A percentile compares a stretch with the other conserved stretches of the same genome.
These are phyloP conservation scores for Artemisiospiza belli DNA, from an alignment of 2,113 vertebrate species.

Conservation along the genomic window DNA sequence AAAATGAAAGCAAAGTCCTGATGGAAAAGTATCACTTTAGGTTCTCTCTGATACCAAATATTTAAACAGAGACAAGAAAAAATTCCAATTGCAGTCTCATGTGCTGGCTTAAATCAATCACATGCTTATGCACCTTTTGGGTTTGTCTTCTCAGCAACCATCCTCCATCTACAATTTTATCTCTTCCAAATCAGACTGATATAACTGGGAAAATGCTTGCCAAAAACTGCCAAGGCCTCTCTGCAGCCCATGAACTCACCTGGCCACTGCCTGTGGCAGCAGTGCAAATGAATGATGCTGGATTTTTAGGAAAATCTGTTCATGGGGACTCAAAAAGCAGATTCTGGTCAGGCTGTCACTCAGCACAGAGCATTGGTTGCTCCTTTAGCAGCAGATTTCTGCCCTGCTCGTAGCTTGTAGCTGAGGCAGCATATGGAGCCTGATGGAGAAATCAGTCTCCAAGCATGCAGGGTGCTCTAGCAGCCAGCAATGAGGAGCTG, in stretches of 20 bases:
- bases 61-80: neutral
- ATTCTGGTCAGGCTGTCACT: neutral
- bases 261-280: neutral
- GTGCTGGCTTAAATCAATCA: neutral
- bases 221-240: neutral
- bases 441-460: conserved; percentile 21
- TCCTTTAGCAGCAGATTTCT: neutral
- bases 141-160: neutral
- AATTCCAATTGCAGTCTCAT: neutral
- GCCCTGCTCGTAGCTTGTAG: neutral
- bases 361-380: neutral
- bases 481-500: neutral
- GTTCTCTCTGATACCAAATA: neutral
- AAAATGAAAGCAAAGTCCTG: neutral
- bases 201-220: accelerated
- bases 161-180: neutral
- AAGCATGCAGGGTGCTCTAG: conserved; percentile 16
- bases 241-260: neutral
- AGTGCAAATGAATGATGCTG: neutral
- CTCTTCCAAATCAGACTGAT: neutral
- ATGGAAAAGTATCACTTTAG: neutral
- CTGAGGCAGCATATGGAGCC: conserved; percentile 11
- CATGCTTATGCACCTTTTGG: neutral
- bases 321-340: neutral
- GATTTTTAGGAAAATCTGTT: neutral